Conservation (phyloP, 1,140 invertebrate species). For the Macrobrachium rosenbergii region DNA sequence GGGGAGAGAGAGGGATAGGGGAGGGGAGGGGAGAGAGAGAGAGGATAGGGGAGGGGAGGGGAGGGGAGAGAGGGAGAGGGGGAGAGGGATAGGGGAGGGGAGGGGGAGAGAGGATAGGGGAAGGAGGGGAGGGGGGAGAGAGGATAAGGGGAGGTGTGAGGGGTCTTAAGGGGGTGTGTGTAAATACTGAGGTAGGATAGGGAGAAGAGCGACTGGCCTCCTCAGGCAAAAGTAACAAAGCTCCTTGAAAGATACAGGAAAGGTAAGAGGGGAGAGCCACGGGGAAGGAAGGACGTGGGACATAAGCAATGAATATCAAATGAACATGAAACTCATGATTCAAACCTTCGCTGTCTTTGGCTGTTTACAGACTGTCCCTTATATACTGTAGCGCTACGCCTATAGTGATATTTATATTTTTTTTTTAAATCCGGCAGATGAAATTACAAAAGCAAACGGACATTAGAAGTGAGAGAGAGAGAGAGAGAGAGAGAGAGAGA, state of each 20-base stretch:
- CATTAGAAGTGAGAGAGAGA: no score
- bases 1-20: background rate
- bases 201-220: no score
- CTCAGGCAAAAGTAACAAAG: background rate
- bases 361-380: no score
- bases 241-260: background rate
- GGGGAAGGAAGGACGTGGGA: background rate
- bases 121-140: background rate
- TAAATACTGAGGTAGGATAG: no score
- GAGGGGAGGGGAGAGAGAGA: background rate
- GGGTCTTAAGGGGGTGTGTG: background rate
- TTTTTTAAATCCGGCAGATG: no score
- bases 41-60: background rate
- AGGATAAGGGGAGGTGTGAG: background rate
- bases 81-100: background rate
- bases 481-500: no score
- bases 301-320: background rate
- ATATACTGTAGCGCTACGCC: no score
- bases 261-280: background rate
- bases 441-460: no score
- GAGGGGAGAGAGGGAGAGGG: background rate
- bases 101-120: background rate
- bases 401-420: no score
- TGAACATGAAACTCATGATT: no score
- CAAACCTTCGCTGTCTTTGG: no score